Percentiles rank a stretch among this genome's conserved stretches.
These are phyloP conservation scores for Thunnus thynnus DNA, from an alignment of 2,113 vertebrate genomes.

Conservation along the genomic window DNA sequence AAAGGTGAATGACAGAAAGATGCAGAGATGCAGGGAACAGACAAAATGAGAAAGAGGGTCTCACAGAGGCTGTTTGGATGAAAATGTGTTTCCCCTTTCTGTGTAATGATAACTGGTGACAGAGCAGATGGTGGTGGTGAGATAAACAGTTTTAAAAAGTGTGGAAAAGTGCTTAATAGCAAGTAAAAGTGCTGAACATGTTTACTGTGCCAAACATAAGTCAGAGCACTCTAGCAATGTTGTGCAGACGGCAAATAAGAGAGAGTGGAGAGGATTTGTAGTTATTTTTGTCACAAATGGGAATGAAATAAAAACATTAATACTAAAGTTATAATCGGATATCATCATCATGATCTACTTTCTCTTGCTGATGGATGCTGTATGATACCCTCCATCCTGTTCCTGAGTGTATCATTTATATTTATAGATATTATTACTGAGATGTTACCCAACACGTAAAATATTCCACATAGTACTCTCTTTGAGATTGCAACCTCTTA, in stretches of 20 bases:
- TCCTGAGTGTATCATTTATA: neutral
- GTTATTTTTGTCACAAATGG: conserved; percentile 7
- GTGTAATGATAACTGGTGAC: conserved; percentile 54
- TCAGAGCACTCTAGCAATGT: conserved; percentile 41
- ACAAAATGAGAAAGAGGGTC: conserved; percentile 16
- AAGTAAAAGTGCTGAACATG: conserved; percentile 61
- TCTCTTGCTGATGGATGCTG: conserved; percentile 13
- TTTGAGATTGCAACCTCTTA: neutral
- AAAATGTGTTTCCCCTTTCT: conserved; percentile 32
- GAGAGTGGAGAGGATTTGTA: conserved; percentile 30
- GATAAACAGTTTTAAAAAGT: conserved; percentile 65
- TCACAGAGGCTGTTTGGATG: conserved; percentile 21
- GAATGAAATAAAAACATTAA: conserved; percentile 38
- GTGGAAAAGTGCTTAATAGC: conserved; percentile 51
- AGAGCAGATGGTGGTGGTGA: conserved; percentile 67
- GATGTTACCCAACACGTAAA: neutral
- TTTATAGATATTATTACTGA: neutral
- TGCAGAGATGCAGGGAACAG: conserved; percentile 21
- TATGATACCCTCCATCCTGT: neutral
- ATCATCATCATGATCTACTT: conserved; percentile 7
- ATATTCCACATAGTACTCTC: too few species aligned
- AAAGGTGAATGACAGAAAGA: conserved; percentile 26
- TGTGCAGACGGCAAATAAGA: conserved; percentile 39
- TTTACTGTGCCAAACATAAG: conserved; percentile 50
- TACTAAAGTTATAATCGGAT: conserved; percentile 23